phyloP scores from a whole-genome alignment of 2,888 invertebrate species.

The Apotomis betuletana region DNA sequence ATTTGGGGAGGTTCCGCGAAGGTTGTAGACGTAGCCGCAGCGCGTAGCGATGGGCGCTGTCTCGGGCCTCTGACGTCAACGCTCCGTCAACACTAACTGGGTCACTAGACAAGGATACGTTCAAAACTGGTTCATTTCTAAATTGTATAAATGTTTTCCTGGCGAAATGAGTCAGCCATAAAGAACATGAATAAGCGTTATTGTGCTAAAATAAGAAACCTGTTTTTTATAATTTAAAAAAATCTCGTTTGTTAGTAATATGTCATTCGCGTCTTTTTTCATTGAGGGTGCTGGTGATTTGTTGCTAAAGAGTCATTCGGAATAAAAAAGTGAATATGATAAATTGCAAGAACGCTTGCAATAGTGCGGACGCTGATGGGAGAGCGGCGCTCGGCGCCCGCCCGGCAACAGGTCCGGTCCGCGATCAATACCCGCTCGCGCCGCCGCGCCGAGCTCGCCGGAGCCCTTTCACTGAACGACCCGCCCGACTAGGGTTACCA shows the following conservation, averaged over 20 bases:
- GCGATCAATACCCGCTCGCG: slow-evolving; percentile 76
- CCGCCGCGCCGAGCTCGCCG: slow-evolving; percentile 55
- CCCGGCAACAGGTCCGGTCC: slow-evolving; percentile 80
- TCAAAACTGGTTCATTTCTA: slow-evolving; percentile 66
- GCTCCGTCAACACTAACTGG: slow-evolving; percentile 78
- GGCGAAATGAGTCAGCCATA: background rate
- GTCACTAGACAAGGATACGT: slow-evolving; percentile 76
- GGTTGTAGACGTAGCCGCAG: slow-evolving; percentile 24
- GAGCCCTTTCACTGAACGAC: slow-evolving; percentile 43
- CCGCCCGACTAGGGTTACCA: slow-evolving; percentile 44
- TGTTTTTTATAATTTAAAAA: background rate
- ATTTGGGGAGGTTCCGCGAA: slow-evolving; percentile 28
- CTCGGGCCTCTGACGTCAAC: slow-evolving; percentile 67
- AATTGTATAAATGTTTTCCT: slow-evolving; percentile 24
- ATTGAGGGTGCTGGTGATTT: background rate
- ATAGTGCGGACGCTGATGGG: slow-evolving; percentile 49
- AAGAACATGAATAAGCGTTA: background rate
- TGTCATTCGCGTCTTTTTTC: background rate
- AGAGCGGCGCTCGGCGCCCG: slow-evolving; percentile 54
- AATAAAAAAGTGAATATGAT: slow-evolving; percentile 21
- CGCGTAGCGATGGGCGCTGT: slow-evolving; percentile 33
- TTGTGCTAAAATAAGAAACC: background rate
- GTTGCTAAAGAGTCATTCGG: background rate
- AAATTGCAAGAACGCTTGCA: slow-evolving; percentile 30
- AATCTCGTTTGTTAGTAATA: no score